Evolutionary conservation across 2,113 vertebrate genomes (phyloP).

Genomic region (Melospiza georgiana): DNA sequence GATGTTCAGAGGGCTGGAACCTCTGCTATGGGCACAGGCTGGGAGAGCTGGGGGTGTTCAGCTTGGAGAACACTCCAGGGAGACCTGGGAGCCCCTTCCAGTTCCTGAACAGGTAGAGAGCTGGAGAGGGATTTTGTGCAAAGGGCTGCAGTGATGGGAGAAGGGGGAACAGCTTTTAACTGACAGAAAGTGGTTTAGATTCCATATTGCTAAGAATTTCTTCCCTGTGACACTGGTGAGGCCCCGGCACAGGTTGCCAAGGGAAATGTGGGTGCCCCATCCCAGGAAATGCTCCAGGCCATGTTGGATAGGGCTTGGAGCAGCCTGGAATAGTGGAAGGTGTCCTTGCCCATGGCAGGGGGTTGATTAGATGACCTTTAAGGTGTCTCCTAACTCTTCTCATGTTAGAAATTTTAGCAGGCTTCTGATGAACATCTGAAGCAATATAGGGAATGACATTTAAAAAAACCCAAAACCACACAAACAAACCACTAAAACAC

Average conservation of each 20-base stretch:
- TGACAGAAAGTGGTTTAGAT: not conserved
- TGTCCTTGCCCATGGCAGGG: not conserved
- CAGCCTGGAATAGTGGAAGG: accelerated
- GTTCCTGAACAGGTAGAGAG: not conserved
- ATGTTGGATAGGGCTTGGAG: not conserved
- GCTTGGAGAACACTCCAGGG: not conserved
- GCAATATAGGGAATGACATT: not conserved
- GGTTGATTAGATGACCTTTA: not conserved
- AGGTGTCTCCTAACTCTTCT: not conserved
- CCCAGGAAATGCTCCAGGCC: not conserved
- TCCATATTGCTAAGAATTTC: not conserved
- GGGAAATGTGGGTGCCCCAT: not conserved
- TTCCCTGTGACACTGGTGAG: accelerated
- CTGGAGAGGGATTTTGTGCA: not conserved
- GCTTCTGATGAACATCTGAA: not conserved
- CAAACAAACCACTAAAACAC: not conserved
- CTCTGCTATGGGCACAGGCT: not conserved
- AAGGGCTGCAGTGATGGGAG: not conserved
- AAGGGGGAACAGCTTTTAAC: too few relatives aligned
- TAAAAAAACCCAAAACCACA: accelerated
- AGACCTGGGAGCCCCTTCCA: not conserved
- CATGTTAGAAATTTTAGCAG: not conserved
- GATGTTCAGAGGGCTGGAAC: not conserved
- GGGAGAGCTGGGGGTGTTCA: not conserved
- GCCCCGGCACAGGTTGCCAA: not conserved